Conservation (phyloP, 2,888 invertebrate genomes). For the Drosophila pseudotalamancana region DNA sequence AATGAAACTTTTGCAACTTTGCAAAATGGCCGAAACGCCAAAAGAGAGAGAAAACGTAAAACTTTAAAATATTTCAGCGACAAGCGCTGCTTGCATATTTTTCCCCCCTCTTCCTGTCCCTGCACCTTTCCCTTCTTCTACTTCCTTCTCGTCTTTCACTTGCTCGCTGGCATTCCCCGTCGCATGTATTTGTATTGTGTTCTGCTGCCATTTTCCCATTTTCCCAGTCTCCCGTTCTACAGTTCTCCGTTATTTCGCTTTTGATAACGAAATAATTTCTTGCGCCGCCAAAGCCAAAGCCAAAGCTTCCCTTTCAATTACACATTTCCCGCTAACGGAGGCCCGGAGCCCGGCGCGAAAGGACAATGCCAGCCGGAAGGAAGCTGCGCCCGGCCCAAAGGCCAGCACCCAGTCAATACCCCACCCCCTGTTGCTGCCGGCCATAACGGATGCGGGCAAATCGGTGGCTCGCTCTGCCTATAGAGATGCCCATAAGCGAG, state of each 20-base stretch:
- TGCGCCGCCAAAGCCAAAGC: conserved; percentile 61
- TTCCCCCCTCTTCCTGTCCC: conserved; percentile 6
- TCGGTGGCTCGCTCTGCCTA: conserved; percentile 63
- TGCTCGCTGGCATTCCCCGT: conserved; percentile 30
- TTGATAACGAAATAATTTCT: conserved; percentile 82
- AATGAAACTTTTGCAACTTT: conserved; percentile 77
- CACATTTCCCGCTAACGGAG: conserved; percentile 66
- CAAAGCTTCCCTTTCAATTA: conserved; percentile 83
- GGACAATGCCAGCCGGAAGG: conserved; percentile 73
- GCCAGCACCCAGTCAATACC: conserved; percentile 29
- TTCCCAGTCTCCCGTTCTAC: conserved; percentile 16
- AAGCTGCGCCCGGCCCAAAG: conserved; percentile 53
- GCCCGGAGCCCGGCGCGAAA: conserved; percentile 52
- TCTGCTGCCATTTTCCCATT: conserved; percentile 20
- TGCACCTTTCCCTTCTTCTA: background rate
- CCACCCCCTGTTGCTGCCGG: no score
- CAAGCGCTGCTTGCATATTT: conserved; percentile 54
- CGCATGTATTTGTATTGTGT: conserved; percentile 54
- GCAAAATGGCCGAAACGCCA: conserved; percentile 35
- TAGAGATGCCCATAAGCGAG: conserved; percentile 47
- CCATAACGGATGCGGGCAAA: conserved; percentile 59
- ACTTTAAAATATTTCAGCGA: conserved; percentile 75
- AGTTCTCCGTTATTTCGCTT: conserved; percentile 54
- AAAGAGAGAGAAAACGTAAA: conserved; percentile 33
- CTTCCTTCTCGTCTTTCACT: background rate